Percentiles rank a stretch among this genome's conserved stretches.
Conservation (phyloP, 2,888 invertebrate species). For the Chalcosyrphus nemorum region DNA sequence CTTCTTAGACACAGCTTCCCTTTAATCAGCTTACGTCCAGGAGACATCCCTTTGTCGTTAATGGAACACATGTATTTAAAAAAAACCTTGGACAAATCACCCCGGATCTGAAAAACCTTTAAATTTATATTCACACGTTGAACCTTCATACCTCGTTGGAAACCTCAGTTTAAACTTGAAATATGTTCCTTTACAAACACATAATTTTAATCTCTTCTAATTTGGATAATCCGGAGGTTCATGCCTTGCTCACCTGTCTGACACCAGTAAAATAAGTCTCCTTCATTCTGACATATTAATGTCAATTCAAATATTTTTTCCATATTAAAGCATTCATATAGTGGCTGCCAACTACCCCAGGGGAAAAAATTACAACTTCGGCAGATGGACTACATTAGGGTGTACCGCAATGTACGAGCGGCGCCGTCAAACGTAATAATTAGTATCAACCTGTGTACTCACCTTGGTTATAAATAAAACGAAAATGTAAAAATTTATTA, state of each 20-base stretch:
- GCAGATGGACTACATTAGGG: not conserved
- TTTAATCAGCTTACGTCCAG: no score
- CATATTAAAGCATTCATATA: constrained; percentile 12
- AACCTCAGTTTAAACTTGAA: no score
- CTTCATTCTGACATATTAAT: not conserved
- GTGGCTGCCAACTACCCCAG: not conserved
- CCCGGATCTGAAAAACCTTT: not conserved
- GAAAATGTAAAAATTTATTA: constrained; percentile 30
- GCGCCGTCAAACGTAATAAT: constrained; percentile 35
- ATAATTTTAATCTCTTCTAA: constrained; percentile 8
- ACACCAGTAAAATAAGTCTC: not conserved
- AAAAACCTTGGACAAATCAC: not conserved
- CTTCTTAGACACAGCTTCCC: no score
- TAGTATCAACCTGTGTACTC: constrained; percentile 61
- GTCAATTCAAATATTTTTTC: constrained; percentile 30
- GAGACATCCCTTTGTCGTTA: no score
- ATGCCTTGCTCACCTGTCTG: not conserved
- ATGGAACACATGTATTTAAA: not conserved
- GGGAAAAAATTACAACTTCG: not conserved
- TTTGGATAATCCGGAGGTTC: not conserved
- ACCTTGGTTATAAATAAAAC: constrained; percentile 46
- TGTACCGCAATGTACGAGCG: constrained; percentile 11
- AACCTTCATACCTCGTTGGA: no score
- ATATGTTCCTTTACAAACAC: not conserved
- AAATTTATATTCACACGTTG: constrained; percentile 1